Evolutionary conservation across 1,140 invertebrate genomes (phyloP), one percentile per base, ranked within the genome.

Genomic region (Lordiphosa collinella): DNA sequence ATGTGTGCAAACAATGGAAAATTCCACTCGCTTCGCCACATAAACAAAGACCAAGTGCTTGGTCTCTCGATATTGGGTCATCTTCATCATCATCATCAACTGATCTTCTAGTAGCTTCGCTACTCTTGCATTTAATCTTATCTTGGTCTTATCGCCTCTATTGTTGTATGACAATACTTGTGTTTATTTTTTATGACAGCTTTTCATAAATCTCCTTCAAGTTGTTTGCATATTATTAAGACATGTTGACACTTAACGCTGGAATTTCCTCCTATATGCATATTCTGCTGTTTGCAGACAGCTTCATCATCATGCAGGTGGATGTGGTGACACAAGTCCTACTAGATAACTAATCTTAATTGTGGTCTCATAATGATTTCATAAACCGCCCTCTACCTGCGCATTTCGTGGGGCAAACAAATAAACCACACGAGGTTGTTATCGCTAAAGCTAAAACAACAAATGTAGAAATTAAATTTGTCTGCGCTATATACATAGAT

Each of bases 11-110:
- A 76, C 66, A 80, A 63, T 35, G 76, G 76, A 82, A 82, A 84
- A 68, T 84, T 82, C 78, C 76, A 80, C 55, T 82, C 57, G 76
- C 69, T 49, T n/a, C n/a, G 54, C 13, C 2, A 25, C 14, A 59
- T 48, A 64, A 38, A 25, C 12, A 43, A 8, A 25, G 35, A 13
- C 10, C 12, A 8, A 36, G 22, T 44, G 25, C 34, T n/a, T 14
- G 14, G n/a, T n/a, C 34, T 49, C 32, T 35, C 35, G 34, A 57
- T 66, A 57, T 58, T 66, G 63, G 63, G 63, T 66, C 63, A 8
- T 25, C 13, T 31, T 31, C 22, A 44, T 16, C 40, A 43, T 43
- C 40, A 43, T 43, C 18, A 34, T 36, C 31, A 50, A 11, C 31
- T 48, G 6, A 29, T 22, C 22, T 44, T 48, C 46, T 48, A 9